phyloP scores from a whole-genome alignment of 2,797 vertebrate genomes.

The Galago senegalensis region DNA sequence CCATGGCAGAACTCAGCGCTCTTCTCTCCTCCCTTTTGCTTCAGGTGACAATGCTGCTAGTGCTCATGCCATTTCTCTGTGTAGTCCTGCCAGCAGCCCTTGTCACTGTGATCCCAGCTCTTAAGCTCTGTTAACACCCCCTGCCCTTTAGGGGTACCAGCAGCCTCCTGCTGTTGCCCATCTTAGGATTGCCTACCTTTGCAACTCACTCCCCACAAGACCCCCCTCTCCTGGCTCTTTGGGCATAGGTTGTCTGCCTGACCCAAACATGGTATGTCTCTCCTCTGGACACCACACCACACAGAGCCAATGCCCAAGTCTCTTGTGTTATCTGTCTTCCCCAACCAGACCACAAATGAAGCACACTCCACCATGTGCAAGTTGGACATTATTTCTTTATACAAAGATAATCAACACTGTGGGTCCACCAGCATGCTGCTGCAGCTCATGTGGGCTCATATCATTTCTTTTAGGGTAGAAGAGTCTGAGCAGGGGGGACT shows the following conservation, averaged over 20 bases:
- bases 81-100: background rate
- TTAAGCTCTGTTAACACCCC: background rate
- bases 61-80: rapidly evolving
- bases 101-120: background rate
- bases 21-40: background rate
- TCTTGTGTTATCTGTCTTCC: background rate
- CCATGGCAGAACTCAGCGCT: too few species aligned
- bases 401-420: background rate
- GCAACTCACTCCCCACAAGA: background rate
- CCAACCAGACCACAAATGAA: background rate
- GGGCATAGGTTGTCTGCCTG: rapidly evolving
- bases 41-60: rapidly evolving
- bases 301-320: rapidly evolving
- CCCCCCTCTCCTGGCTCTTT: rapidly evolving
- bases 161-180: background rate
- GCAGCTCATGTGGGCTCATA: rapidly evolving
- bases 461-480: background rate
- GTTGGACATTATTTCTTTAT: slow-evolving; percentile 67
- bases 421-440: background rate
- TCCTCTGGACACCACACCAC: background rate
- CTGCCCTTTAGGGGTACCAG: background rate
- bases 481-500: too few species aligned
- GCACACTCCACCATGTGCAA: background rate
- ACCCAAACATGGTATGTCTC: rapidly evolving
- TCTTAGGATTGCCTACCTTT: background rate